Conservation (phyloP, 92 coral and sea anemone species). For the Bergia puertoricense region DNA sequence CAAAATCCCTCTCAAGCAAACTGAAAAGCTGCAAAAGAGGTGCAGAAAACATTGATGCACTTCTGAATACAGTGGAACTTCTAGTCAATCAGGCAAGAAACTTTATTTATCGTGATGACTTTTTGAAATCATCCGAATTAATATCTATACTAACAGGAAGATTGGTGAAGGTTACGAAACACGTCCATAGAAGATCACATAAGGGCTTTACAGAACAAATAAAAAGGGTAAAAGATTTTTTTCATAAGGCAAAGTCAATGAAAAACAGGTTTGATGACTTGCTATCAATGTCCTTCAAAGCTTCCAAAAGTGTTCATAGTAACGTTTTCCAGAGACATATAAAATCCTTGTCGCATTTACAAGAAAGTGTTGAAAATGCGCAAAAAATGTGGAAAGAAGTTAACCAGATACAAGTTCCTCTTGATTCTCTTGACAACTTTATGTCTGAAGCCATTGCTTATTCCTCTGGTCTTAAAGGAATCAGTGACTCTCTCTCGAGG, state of each 20-base stretch:
- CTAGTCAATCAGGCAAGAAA: constrained; percentile 31
- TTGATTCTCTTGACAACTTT: constrained; percentile 57
- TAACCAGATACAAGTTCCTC: constrained; percentile 40
- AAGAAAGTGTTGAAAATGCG: constrained; percentile 47
- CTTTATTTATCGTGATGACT: constrained; percentile 18
- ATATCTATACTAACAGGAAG: background rate
- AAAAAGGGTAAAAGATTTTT: constrained; percentile 48
- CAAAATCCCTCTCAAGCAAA: constrained; percentile 25
- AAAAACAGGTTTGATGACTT: constrained; percentile 47
- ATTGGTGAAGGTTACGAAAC: background rate
- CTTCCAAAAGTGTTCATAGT: constrained; percentile 60
- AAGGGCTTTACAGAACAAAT: background rate
- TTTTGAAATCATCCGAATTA: background rate
- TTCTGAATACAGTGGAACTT: constrained; percentile 19
- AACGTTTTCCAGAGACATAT: constrained; percentile 23
- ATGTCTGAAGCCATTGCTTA: constrained; percentile 52
- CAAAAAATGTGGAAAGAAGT: constrained; percentile 60
- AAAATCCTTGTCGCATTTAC: constrained; percentile 46
- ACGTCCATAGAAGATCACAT: background rate
- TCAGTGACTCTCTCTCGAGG: constrained; percentile 11
- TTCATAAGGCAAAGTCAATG: constrained; percentile 45
- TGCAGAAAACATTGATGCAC: constrained; percentile 32
- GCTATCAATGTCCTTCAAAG: constrained; percentile 51
- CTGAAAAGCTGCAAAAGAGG: constrained; percentile 43
- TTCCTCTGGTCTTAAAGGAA: constrained; percentile 45